Evolutionary conservation across 2,797 vertebrate genomes (phyloP).

Genomic region (Fringilla coelebs): DNA sequence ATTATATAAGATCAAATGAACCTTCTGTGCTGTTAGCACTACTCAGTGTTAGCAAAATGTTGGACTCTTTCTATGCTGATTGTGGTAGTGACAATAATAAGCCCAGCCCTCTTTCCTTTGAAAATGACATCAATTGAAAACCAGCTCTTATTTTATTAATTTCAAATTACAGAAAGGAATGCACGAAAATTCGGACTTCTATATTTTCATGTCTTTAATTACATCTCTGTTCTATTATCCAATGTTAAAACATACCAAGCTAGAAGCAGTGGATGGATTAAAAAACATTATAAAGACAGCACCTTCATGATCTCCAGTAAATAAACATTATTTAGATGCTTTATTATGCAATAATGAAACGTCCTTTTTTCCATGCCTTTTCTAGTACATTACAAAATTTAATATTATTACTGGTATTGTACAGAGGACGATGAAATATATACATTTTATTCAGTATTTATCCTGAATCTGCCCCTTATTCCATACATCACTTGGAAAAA

Average conservation of each 20-base stretch:
- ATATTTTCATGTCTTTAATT: background rate
- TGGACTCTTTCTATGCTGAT: background rate
- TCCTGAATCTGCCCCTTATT: background rate
- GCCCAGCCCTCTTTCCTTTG: background rate
- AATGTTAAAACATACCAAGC: background rate
- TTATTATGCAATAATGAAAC: background rate
- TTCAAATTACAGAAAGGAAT: background rate
- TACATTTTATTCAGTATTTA: background rate
- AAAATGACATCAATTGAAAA: background rate
- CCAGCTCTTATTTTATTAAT: background rate
- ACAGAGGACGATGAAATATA: background rate
- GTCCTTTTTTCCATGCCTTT: background rate
- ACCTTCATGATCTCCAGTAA: background rate
- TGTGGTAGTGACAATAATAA: slow-evolving; percentile 11
- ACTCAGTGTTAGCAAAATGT: background rate
- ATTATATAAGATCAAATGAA: slow-evolving; percentile 44
- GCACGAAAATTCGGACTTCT: background rate
- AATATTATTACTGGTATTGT: background rate
- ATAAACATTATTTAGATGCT: background rate
- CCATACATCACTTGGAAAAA: background rate
- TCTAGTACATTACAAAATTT: background rate
- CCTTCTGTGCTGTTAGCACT: slow-evolving; percentile 12
- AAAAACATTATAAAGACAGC: background rate
- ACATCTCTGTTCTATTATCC: background rate
- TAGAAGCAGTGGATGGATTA: background rate